Evolutionary conservation across 2,888 invertebrate species (phyloP).

Genomic region (Slavum lentiscoides): DNA sequence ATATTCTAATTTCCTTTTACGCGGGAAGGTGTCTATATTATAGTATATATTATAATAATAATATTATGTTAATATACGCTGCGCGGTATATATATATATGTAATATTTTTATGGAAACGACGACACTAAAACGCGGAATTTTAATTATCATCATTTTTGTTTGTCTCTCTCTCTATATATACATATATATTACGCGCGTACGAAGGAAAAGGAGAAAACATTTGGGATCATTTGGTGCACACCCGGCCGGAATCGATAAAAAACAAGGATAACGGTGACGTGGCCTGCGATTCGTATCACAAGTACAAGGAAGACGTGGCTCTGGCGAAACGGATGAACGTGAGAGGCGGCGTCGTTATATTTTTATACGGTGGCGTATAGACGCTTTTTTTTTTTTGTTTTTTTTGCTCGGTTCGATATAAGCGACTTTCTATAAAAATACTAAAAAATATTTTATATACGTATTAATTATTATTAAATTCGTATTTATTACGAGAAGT

Average conservation of each 20-base stretch:
- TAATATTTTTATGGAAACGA: too few relatives aligned
- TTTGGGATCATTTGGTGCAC: constrained; percentile 72
- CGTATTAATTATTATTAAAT: too few relatives aligned
- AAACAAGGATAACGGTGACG: constrained; percentile 67
- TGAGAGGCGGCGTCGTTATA: constrained; percentile 56
- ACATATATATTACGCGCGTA: neutral
- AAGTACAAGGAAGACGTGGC: constrained; percentile 67
- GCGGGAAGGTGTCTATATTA: too few relatives aligned
- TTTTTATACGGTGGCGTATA: neutral
- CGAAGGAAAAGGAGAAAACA: constrained; percentile 68
- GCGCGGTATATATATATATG: too few relatives aligned
- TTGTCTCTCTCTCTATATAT: neutral
- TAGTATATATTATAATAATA: too few relatives aligned
- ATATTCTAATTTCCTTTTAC: too few relatives aligned
- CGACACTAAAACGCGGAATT: too few relatives aligned
- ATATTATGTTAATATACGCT: too few relatives aligned
- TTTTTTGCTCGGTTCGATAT: too few relatives aligned
- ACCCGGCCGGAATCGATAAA: constrained; percentile 62
- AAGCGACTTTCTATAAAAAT: too few relatives aligned
- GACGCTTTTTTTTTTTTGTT: neutral
- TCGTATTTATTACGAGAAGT: too few relatives aligned
- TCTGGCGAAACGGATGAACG: constrained; percentile 65
- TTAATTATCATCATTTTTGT: neutral
- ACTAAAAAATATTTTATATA: too few relatives aligned
- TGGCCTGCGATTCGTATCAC: constrained; percentile 71